These are phyloP conservation scores for Potamarius usumacintae DNA, from an alignment of 2,113 vertebrate genomes.

Conservation along the genomic window DNA sequence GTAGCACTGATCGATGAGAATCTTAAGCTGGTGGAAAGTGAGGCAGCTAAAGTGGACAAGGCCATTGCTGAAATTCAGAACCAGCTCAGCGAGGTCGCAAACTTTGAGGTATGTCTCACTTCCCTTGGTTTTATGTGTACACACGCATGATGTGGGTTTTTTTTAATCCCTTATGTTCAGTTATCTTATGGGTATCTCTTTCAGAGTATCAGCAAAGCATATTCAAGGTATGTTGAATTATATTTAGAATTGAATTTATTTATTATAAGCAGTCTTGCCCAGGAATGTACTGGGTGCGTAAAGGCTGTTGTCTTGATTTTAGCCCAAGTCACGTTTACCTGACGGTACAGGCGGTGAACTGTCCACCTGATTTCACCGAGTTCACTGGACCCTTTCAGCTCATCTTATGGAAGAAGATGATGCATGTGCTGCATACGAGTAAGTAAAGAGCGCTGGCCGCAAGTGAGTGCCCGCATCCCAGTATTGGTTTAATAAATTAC, in stretches of 20 bases:
- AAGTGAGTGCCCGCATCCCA: background rate
- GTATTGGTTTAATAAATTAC: background rate
- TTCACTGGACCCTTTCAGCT: slow-evolving; percentile 77
- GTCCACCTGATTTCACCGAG: slow-evolving; percentile 67
- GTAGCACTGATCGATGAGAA: slow-evolving; percentile 70
- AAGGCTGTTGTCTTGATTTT: slow-evolving; percentile 28
- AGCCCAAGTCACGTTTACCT: slow-evolving; percentile 54
- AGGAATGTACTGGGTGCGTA: background rate
- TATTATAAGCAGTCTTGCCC: background rate
- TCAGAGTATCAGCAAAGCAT: slow-evolving; percentile 69
- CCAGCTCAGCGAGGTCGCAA: slow-evolving; percentile 64
- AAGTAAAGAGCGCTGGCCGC: slow-evolving; percentile 44
- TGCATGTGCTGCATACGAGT: slow-evolving; percentile 77
- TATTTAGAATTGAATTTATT: background rate
- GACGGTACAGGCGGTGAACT: slow-evolving; percentile 56
- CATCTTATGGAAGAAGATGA: slow-evolving; percentile 81
- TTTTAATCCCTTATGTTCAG: slow-evolving; percentile 1
- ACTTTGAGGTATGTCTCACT: slow-evolving; percentile 65
- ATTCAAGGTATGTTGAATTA: slow-evolving; percentile 64
- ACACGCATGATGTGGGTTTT: background rate
- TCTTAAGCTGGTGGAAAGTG: slow-evolving; percentile 61
- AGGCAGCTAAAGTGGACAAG: slow-evolving; percentile 63
- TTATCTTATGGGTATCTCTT: background rate
- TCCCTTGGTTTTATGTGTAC: background rate
- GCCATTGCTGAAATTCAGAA: slow-evolving; percentile 66